These are phyloP conservation scores for Cyclophora punctaria DNA, from an alignment of 2,888 invertebrate species.

Conservation along the genomic window DNA sequence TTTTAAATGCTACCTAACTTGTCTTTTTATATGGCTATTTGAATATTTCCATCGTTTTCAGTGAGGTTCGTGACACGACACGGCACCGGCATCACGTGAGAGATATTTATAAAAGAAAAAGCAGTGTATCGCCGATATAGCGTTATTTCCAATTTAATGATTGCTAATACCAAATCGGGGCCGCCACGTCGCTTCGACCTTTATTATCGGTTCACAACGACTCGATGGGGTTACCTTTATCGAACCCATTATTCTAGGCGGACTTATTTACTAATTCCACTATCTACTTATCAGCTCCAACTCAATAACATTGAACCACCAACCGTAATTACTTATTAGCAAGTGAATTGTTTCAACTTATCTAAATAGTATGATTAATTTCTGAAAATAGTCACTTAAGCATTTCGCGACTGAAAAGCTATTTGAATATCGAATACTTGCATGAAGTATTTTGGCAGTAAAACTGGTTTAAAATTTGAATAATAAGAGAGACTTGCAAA, in stretches of 20 bases:
- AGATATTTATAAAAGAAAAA: slow-evolving; percentile 73
- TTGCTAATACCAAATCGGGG: slow-evolving; percentile 69
- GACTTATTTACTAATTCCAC: slow-evolving; percentile 20
- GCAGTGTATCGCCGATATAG: slow-evolving; percentile 68
- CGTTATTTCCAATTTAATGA: slow-evolving; percentile 75
- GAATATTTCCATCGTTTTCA: slow-evolving; percentile 71
- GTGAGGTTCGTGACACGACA: slow-evolving; percentile 69
- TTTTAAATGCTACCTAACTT: slow-evolving; percentile 76
- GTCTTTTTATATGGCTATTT: slow-evolving; percentile 74
- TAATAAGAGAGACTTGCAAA: too few species aligned
- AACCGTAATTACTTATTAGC: neutral
- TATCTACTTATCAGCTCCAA: slow-evolving; percentile 3
- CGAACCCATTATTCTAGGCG: slow-evolving; percentile 26
- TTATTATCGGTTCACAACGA: slow-evolving; percentile 47
- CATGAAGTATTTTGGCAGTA: too few species aligned
- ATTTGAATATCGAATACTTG: too few species aligned
- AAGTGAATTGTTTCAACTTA: too few species aligned
- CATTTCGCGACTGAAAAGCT: too few species aligned
- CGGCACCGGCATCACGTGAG: slow-evolving; percentile 72
- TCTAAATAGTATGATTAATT: too few species aligned
- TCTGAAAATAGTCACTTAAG: too few species aligned
- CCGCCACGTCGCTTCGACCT: slow-evolving; percentile 57
- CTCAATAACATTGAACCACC: too few species aligned
- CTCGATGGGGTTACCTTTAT: slow-evolving; percentile 24
- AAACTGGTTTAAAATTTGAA: too few species aligned